Conservation (phyloP, 2,797 vertebrate genomes). For the Phoxinus dragarum region DNA sequence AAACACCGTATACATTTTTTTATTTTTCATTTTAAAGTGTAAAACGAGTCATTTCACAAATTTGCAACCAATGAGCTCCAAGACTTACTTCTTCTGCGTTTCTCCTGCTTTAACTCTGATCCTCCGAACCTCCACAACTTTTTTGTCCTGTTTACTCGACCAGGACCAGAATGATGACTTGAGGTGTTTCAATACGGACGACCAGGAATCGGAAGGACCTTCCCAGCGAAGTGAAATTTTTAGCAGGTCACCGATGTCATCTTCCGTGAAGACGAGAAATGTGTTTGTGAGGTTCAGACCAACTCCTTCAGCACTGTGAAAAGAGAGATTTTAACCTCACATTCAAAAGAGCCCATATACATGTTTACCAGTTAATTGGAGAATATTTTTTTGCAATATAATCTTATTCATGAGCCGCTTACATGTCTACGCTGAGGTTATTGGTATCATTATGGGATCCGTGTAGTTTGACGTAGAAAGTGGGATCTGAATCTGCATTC, state of each 20-base stretch:
- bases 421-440: slow-evolving; percentile 85
- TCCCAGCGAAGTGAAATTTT: slow-evolving; percentile 91
- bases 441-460: slow-evolving; percentile 83
- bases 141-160: slow-evolving; percentile 53
- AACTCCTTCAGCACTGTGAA: slow-evolving; percentile 77
- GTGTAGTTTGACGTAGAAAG: slow-evolving; percentile 83
- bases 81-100: slow-evolving; percentile 88
- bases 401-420: slow-evolving; percentile 66
- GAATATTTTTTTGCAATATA: not conserved
- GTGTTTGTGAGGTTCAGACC: slow-evolving; percentile 91
- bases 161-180: slow-evolving; percentile 76
- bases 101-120: slow-evolving; percentile 95
- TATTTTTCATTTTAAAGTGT: too few species aligned
- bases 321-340: not conserved
- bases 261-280: slow-evolving; percentile 92
- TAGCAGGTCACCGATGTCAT: slow-evolving; percentile 90
- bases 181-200: slow-evolving; percentile 82
- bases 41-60: not conserved
- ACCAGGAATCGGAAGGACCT: slow-evolving; percentile 78
- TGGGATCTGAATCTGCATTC: slow-evolving; percentile 78
- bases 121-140: slow-evolving; percentile 83
- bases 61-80: not conserved
- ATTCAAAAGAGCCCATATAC: not conserved
- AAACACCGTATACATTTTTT: not conserved
- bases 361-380: not conserved